Evolutionary conservation across 2,888 invertebrate genomes (phyloP).

Genomic region (Campoletis raptor): DNA sequence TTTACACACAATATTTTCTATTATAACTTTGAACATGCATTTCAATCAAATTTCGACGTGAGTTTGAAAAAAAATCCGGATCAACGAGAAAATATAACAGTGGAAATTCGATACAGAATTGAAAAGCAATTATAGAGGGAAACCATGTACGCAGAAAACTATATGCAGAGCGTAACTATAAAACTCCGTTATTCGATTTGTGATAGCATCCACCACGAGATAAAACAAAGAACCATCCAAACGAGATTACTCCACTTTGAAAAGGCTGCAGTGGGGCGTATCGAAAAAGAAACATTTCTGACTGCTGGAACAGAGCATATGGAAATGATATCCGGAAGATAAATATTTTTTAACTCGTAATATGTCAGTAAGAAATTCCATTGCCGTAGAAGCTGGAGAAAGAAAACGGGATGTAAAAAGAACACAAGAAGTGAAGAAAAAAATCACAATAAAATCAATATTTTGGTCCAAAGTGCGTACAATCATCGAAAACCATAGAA

Average conservation of each 20-base stretch:
- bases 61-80: too few relatives aligned
- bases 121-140: conserved; percentile 10
- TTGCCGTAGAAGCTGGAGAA: conserved; percentile 40
- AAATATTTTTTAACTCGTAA: conserved; percentile 25
- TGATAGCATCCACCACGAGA: not conserved
- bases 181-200: conserved; percentile 47
- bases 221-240: conserved; percentile 12
- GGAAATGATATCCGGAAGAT: not conserved
- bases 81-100: not conserved
- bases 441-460: conserved; percentile 16
- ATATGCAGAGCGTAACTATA: conserved; percentile 30
- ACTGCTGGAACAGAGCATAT: conserved; percentile 3
- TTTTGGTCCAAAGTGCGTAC: not conserved
- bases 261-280: conserved; percentile 1
- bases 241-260: not conserved
- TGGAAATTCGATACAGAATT: conserved; percentile 8
- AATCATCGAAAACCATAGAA: not conserved
- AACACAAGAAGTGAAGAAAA: not conserved
- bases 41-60: not conserved
- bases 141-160: conserved; percentile 2
- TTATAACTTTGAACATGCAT: too few relatives aligned
- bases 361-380: conserved; percentile 44
- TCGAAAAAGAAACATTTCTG: conserved; percentile 10
- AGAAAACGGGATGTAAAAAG: conserved; percentile 22
- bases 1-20: not conserved